These are phyloP conservation scores for Decapterus maruadsi DNA, from an alignment of 2,797 vertebrate species.

Conservation along the genomic window DNA sequence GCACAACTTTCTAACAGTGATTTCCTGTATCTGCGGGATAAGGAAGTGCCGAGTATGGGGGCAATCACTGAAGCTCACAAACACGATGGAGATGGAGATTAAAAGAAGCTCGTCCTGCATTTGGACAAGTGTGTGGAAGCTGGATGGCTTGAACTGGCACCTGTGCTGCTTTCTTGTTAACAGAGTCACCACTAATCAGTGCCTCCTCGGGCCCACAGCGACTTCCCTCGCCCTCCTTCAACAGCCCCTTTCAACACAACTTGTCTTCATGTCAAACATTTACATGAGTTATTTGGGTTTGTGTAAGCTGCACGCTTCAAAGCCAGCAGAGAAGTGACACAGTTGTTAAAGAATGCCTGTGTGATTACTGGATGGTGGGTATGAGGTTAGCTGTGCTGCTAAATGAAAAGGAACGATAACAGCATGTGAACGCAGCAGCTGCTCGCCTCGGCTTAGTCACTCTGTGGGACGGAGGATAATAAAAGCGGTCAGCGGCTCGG, in stretches of 20 bases:
- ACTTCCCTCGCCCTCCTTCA: constrained; percentile 44
- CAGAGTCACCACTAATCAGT: constrained; percentile 42
- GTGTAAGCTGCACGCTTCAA: constrained; percentile 69
- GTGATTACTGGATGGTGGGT: constrained; percentile 72
- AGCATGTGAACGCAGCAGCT: constrained; percentile 68
- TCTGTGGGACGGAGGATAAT: constrained; percentile 56
- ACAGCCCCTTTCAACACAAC: constrained; percentile 64
- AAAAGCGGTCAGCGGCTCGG: constrained; percentile 49
- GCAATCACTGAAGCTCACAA: constrained; percentile 34
- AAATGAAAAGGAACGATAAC: constrained; percentile 76
- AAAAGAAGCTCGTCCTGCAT: constrained; percentile 23
- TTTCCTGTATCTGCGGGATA: constrained; percentile 71
- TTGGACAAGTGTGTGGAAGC: constrained; percentile 14
- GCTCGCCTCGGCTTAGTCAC: constrained; percentile 66
- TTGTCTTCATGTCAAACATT: constrained; percentile 69
- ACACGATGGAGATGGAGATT: constrained; percentile 47
- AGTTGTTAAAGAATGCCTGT: constrained; percentile 76
- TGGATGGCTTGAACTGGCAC: constrained; percentile 35
- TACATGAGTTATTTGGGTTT: constrained; percentile 70
- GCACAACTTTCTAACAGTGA: constrained; percentile 62
- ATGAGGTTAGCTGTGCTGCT: constrained; percentile 62
- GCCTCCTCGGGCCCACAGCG: constrained; percentile 3
- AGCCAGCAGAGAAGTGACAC: constrained; percentile 72
- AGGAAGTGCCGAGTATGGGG: constrained; percentile 50
- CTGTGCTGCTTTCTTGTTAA: constrained; percentile 40